A percentile compares a stretch with the other conserved stretches of the same genome.
phyloP scores from a whole-genome alignment of 37 sponge, comb jelly and placozoan species.

The Beroe ovata region DNA sequence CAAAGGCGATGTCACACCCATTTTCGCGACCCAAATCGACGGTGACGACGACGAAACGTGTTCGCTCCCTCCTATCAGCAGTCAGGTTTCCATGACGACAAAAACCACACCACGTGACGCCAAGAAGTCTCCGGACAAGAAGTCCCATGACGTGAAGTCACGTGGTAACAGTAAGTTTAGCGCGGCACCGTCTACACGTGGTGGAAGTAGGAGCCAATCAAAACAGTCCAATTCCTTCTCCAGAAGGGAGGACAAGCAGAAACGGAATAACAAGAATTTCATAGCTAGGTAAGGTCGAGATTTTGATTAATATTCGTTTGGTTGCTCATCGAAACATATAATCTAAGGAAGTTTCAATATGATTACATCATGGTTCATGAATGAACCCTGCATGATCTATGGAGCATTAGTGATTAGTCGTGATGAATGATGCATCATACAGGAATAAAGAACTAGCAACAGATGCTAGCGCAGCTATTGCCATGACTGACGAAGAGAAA shows the following conservation, averaged over 20 bases:
- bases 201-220: background rate
- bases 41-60: background rate
- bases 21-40: conserved; percentile 26
- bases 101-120: background rate
- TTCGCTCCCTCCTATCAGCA: conserved; percentile 16
- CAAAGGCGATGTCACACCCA: conserved; percentile 25
- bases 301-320: too few species aligned
- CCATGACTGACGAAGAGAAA: conserved; percentile 59
- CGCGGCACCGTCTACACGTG: background rate
- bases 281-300: conserved; percentile 38
- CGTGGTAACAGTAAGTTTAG: background rate
- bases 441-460: conserved; percentile 46
- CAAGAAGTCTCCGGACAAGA: background rate
- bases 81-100: background rate
- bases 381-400: too few species aligned
- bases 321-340: too few species aligned
- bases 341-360: too few species aligned
- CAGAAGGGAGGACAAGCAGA: conserved; percentile 24
- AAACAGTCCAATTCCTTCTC: conserved; percentile 1
- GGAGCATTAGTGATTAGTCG: too few species aligned
- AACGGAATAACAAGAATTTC: conserved; percentile 30
- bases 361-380: too few species aligned
- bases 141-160: background rate
- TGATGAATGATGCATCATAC: too few species aligned
- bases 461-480: conserved; percentile 32